phyloP scores from a whole-genome alignment of 2,888 invertebrate genomes.

The Hermodice carunculata region DNA sequence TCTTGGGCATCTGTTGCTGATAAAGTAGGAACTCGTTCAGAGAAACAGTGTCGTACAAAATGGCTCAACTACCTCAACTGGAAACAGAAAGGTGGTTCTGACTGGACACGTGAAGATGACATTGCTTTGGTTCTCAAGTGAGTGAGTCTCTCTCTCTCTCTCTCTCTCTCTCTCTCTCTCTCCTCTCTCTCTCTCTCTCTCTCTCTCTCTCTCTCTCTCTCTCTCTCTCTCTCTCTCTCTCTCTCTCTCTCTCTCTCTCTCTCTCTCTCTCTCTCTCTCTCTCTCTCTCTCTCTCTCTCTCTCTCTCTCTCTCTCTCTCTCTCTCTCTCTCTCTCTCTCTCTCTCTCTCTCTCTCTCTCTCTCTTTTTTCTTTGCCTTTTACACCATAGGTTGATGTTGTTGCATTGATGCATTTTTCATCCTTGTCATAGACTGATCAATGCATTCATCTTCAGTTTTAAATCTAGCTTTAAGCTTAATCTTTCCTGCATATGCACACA shows the following conservation, averaged over 20 bases:
- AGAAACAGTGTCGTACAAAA: slow-evolving; percentile 72
- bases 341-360: too few species aligned
- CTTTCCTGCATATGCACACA: too few species aligned
- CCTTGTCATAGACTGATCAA: too few species aligned
- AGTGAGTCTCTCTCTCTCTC: neutral
- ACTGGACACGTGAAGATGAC: slow-evolving; percentile 71
- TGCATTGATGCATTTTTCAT: too few species aligned
- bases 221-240: slow-evolving; percentile 30
- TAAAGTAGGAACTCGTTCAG: slow-evolving; percentile 69
- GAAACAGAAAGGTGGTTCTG: slow-evolving; percentile 70
- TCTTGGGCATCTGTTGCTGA: slow-evolving; percentile 71
- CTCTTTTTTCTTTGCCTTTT: too few species aligned
- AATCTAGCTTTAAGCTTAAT: too few species aligned
- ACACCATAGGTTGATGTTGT: too few species aligned
- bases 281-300: slow-evolving; percentile 18
- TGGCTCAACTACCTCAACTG: slow-evolving; percentile 72
- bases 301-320: slow-evolving; percentile 20
- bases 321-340: too few species aligned
- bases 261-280: slow-evolving; percentile 31
- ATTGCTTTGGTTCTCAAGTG: slow-evolving; percentile 69
- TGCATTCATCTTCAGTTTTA: too few species aligned
- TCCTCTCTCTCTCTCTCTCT: slow-evolving; percentile 19
- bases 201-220: slow-evolving; percentile 31
- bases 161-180: too few species aligned
- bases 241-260: slow-evolving; percentile 28